Evolutionary conservation across 2,113 vertebrate species (phyloP).

Genomic region (Tupaia tana): DNA sequence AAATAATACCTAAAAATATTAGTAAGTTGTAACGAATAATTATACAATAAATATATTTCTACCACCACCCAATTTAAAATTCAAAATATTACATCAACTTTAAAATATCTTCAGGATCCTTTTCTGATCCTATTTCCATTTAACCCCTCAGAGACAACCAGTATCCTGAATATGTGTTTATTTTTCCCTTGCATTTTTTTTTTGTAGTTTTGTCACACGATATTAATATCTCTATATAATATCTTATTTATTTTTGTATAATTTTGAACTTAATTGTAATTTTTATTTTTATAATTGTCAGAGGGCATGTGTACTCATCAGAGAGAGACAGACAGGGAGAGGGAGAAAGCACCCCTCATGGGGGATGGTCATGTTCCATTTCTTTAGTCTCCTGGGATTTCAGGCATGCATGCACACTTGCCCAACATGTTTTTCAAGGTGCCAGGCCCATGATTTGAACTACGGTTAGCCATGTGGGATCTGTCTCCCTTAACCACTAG

Average conservation of each 20-base stretch:
- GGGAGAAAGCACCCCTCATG: no score
- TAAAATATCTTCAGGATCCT: neutral
- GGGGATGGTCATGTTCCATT: no score
- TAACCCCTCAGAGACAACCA: neutral
- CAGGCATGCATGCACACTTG: no score
- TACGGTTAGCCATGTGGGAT: no score
- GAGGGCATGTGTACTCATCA: no score
- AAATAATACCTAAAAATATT: conserved; percentile 28
- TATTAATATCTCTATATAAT: neutral
- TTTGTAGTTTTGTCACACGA: neutral
- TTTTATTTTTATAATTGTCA: no score
- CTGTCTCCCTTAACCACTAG: no score
- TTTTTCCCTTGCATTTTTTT: neutral
- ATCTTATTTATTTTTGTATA: neutral
- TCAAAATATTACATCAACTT: neutral
- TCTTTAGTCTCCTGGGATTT: no score
- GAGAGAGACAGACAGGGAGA: no score
- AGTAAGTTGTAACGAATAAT: neutral
- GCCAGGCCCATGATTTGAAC: no score
- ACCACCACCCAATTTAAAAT: conserved; percentile 32
- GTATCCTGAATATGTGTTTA: neutral
- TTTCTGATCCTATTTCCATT: neutral
- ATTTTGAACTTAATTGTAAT: neutral
- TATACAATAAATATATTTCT: neutral
- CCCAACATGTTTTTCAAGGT: no score